A percentile compares a stretch with the other conserved stretches of the same genome.
Conservation (phyloP, 2,113 vertebrate genomes). For the Zootoca vivipara region DNA sequence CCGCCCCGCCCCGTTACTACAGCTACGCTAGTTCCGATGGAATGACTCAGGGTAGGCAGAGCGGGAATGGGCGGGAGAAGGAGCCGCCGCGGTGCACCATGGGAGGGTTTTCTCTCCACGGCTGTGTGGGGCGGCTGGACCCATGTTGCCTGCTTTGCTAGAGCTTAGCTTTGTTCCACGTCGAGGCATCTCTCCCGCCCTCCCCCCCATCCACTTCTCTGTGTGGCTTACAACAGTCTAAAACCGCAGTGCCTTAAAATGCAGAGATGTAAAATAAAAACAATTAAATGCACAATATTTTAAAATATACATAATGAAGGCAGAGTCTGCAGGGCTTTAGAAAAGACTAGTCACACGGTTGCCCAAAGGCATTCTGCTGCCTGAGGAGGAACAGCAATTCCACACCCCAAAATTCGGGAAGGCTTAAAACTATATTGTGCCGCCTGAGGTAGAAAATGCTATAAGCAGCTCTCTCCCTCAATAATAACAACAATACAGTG, state of each 20-base stretch:
- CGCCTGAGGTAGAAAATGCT: no score
- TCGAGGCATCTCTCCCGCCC: not conserved
- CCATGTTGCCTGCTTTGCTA: not conserved
- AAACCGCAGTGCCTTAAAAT: not conserved
- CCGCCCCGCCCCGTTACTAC: slow-evolving; percentile 39
- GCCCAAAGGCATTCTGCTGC: no score
- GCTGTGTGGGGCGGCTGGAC: not conserved
- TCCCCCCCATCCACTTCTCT: not conserved
- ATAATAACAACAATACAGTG: no score
- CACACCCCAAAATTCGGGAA: no score
- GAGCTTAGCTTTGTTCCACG: not conserved
- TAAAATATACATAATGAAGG: no score
- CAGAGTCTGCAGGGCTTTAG: no score
- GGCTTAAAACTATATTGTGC: no score
- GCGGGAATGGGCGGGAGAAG: slow-evolving; percentile 68
- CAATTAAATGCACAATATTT: no score
- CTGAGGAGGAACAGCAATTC: no score
- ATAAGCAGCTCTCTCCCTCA: no score
- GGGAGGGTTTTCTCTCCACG: not conserved
- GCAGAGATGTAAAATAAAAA: no score
- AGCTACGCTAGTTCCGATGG: slow-evolving; percentile 62
- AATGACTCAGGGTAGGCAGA: slow-evolving; percentile 69
- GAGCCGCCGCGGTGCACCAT: slow-evolving; percentile 60
- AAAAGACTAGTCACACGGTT: no score
- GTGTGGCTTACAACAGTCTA: not conserved